Conservation (phyloP, 1,140 invertebrate species). For the Adelges cooleyi region DNA sequence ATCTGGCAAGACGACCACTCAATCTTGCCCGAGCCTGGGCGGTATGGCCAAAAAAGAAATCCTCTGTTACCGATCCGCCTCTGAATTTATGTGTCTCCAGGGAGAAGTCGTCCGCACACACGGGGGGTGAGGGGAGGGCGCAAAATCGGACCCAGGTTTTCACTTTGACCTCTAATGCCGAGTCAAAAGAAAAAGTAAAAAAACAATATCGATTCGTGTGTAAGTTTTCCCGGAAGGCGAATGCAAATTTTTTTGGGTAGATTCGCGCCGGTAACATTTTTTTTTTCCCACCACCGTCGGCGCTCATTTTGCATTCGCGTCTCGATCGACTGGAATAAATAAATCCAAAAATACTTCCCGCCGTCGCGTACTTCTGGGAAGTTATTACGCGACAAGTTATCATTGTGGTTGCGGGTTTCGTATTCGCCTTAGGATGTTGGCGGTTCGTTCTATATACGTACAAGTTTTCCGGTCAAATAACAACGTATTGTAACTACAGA, state of each 20-base stretch:
- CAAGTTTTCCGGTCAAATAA: too few species aligned
- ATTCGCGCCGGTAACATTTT: slow-evolving; percentile 12
- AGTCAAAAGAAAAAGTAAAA: neutral
- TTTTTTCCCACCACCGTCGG: slow-evolving; percentile 6
- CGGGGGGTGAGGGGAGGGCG: neutral
- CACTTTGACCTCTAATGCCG: slow-evolving; percentile 19
- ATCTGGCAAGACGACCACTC: slow-evolving; percentile 9
- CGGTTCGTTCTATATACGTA: too few species aligned
- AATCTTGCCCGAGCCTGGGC: neutral
- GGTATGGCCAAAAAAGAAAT: neutral
- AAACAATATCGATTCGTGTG: slow-evolving; percentile 10
- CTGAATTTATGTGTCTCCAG: slow-evolving; percentile 19
- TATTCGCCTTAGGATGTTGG: neutral
- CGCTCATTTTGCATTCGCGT: slow-evolving; percentile 25
- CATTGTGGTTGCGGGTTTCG: neutral
- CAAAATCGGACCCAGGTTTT: slow-evolving; percentile 21
- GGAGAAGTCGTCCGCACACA: neutral
- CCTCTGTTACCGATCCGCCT: neutral
- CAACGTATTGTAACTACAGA: too few species aligned
- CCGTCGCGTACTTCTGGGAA: neutral
- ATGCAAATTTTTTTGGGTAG: slow-evolving; percentile 2
- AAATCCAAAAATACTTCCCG: slow-evolving; percentile 13
- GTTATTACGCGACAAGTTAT: neutral
- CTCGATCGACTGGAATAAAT: slow-evolving; percentile 23
- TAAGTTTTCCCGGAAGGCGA: slow-evolving; percentile 21